These are phyloP conservation scores for Noturus placidus DNA, from an alignment of 2,113 vertebrate species.

Conservation along the genomic window DNA sequence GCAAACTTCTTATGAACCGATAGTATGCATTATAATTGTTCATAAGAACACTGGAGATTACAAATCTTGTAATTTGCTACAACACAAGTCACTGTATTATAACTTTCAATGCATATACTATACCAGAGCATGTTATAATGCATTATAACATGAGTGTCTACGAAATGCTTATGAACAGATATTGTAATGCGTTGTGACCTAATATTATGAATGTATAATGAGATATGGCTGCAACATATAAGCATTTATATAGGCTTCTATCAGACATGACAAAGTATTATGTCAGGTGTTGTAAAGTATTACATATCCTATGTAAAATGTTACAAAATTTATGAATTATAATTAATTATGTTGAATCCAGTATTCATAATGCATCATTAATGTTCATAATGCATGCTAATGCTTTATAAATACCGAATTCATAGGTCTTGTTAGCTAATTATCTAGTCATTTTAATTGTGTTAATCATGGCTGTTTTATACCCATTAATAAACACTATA, in stretches of 20 bases:
- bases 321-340: background rate
- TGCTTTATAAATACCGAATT: background rate
- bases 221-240: background rate
- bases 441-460: background rate
- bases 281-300: background rate
- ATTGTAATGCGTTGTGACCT: background rate
- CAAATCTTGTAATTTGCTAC: no score
- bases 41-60: background rate
- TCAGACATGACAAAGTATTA: background rate
- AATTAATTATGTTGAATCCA: background rate
- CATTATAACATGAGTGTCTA: background rate
- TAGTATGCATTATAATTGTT: background rate
- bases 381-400: background rate
- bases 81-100: background rate
- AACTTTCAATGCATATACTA: background rate
- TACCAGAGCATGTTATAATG: background rate
- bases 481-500: background rate
- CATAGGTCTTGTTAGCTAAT: background rate
- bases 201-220: background rate
- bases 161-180: background rate
- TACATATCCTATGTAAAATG: background rate
- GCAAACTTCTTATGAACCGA: background rate
- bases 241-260: background rate
- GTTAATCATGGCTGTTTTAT: background rate
- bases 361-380: background rate